These are phyloP conservation scores for Todiramphus chloris DNA, from an alignment of 2,113 vertebrate species.

Conservation along the genomic window DNA sequence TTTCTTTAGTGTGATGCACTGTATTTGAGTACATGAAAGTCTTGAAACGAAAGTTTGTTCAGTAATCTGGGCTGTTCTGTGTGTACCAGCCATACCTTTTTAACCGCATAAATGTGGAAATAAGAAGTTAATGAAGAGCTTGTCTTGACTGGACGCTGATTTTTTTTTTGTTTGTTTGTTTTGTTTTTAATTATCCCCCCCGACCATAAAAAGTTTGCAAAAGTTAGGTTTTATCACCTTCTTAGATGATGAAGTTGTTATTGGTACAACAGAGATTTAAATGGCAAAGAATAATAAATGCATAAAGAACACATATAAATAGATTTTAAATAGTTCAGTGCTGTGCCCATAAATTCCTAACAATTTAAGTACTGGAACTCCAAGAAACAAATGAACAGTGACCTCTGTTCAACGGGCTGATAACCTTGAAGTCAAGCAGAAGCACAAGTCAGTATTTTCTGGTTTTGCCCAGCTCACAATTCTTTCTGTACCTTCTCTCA, in stretches of 20 bases:
- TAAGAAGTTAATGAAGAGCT: constrained; percentile 6
- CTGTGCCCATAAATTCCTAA: neutral
- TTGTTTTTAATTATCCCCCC: neutral
- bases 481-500: neutral
- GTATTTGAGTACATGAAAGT: neutral
- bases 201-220: neutral
- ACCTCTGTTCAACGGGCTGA: neutral
- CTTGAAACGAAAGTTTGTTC: neutral
- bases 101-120: neutral
- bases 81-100: neutral
- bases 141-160: neutral
- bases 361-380: neutral
- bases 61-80: neutral
- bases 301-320: neutral
- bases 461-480: neutral
- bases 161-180: neutral
- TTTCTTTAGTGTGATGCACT: neutral
- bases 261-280: neutral
- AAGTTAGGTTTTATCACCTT: neutral
- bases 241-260: neutral
- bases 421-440: neutral
- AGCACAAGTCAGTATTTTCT: constrained; percentile 12
- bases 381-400: neutral
- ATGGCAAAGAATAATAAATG: neutral
- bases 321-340: neutral